These are phyloP conservation scores for Nipponacmea schrenckii DNA, from an alignment of 2,888 invertebrate species.

Conservation along the genomic window DNA sequence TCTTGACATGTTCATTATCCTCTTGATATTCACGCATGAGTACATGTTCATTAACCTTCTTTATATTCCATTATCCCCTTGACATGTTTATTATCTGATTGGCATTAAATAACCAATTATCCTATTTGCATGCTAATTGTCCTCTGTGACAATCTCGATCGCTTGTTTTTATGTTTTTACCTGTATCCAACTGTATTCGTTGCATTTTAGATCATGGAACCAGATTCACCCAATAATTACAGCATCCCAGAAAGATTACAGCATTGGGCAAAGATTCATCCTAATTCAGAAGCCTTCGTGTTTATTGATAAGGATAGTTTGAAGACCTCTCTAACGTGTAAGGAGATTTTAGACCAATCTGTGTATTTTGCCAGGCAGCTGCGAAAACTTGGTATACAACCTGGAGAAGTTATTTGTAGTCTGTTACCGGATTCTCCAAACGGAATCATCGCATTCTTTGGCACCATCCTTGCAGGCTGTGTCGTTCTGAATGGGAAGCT, in stretches of 20 bases:
- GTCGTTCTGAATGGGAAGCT: not conserved
- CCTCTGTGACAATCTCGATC: too few relatives aligned
- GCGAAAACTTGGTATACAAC: not conserved
- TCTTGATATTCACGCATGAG: too few relatives aligned
- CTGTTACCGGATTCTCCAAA: conserved; percentile 11
- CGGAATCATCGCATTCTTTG: conserved; percentile 8
- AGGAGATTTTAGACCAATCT: conserved; percentile 7
- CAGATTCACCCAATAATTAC: not conserved
- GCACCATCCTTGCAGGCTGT: conserved; percentile 4
- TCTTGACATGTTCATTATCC: too few relatives aligned
- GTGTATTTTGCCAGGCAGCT: conserved; percentile 6
- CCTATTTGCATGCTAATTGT: too few relatives aligned
- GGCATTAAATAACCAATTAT: too few relatives aligned
- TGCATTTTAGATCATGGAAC: too few relatives aligned
- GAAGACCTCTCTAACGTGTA: not conserved
- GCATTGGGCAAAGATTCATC: conserved; percentile 5
- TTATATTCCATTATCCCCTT: too few relatives aligned
- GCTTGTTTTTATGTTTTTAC: too few relatives aligned
- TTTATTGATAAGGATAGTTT: not conserved
- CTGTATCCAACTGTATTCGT: too few relatives aligned
- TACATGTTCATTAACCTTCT: too few relatives aligned
- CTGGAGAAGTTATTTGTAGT: conserved; percentile 12
- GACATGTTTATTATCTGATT: too few relatives aligned
- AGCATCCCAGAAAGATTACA: conserved; percentile 13
- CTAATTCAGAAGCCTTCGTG: conserved; percentile 10